Evolutionary conservation across 2,888 invertebrate genomes (phyloP).

Genomic region (Drosophila eohydei): DNA sequence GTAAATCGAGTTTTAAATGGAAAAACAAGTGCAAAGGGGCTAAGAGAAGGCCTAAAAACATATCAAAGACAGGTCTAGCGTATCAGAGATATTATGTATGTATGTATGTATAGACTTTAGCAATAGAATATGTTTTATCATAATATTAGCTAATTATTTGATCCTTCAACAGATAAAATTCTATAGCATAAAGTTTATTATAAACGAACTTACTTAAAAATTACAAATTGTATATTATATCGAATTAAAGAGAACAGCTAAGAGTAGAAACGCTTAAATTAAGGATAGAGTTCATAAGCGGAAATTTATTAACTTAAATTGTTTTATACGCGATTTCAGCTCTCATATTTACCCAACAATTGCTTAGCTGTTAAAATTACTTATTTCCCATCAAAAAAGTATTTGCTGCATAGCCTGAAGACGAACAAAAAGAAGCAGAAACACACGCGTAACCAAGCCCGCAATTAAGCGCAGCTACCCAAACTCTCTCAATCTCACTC

Average conservation of each 20-base stretch:
- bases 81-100: background rate
- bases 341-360: conserved; percentile 10
- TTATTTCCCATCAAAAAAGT: conserved; percentile 33
- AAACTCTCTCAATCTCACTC: conserved; percentile 4
- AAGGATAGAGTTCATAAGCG: too few species aligned
- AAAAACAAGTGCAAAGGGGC: conserved; percentile 12
- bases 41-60: background rate
- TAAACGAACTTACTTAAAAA: too few species aligned
- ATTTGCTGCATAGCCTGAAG: conserved; percentile 6
- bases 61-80: background rate
- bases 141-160: background rate
- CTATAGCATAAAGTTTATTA: too few species aligned
- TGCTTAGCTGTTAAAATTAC: conserved; percentile 31
- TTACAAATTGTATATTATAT: too few species aligned
- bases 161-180: too few species aligned
- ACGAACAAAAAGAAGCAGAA: background rate
- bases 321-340: background rate
- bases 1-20: conserved; percentile 14
- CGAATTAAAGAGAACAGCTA: too few species aligned
- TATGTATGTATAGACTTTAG: background rate
- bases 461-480: conserved; percentile 47
- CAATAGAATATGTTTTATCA: background rate
- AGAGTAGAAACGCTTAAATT: background rate
- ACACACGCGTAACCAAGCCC: conserved; percentile 30
- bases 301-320: too few species aligned